Conservation (phyloP, 2,888 invertebrate species). For the Aphrophora alni region DNA sequence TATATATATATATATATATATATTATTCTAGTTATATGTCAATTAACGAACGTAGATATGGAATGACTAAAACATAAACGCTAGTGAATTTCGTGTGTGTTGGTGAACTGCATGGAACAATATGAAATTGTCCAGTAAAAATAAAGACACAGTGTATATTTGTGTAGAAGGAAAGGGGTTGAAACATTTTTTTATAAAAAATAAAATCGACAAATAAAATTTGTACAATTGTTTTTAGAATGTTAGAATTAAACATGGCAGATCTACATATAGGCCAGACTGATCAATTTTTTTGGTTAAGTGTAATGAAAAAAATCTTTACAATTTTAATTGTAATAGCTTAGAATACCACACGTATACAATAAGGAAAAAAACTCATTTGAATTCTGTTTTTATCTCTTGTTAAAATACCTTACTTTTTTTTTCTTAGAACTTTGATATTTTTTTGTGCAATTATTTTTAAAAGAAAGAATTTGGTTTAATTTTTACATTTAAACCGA, state of each 20-base stretch:
- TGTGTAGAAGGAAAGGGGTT: constrained; percentile 28
- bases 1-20: no score
- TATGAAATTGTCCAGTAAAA: not conserved
- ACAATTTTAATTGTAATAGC: not conserved
- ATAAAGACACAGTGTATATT: constrained; percentile 19
- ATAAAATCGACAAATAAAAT: constrained; percentile 37
- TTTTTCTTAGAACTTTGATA: not conserved
- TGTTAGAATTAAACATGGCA: constrained; percentile 32
- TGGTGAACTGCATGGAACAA: constrained; percentile 28
- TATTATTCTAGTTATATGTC: constrained; percentile 36
- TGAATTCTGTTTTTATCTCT: not conserved
- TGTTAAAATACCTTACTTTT: not conserved
- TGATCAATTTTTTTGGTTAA: constrained; percentile 10
- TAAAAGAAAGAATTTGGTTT: not conserved
- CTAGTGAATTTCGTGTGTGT: constrained; percentile 14
- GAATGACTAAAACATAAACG: no score
- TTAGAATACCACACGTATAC: not conserved
- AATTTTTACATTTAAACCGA: constrained; percentile 2
- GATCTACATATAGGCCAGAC: constrained; percentile 26
- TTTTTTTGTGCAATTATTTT: not conserved
- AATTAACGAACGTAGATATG: constrained; percentile 30
- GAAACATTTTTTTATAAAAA: constrained; percentile 32
- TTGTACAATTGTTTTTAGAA: constrained; percentile 40
- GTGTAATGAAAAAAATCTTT: not conserved
- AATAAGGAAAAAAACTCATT: not conserved